Evolutionary conservation across 2,113 vertebrate genomes (phyloP).

Genomic region (Protobothrops flavoviridis): DNA sequence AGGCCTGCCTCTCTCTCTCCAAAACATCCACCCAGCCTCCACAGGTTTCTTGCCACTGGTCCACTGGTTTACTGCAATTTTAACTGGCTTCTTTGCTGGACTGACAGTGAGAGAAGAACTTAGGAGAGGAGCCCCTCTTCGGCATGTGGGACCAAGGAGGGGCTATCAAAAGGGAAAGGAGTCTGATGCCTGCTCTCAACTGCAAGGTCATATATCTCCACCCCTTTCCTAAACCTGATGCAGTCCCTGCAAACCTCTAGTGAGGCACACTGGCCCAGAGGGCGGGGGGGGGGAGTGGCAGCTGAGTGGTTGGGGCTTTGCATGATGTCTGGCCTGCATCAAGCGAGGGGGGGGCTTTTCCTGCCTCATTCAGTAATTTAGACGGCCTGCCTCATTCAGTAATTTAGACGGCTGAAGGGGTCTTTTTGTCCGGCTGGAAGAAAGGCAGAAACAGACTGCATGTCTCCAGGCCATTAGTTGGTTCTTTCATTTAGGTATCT

Average conservation of each 20-base stretch:
- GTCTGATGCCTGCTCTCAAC: background rate
- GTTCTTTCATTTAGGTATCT: background rate
- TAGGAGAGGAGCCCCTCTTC: background rate
- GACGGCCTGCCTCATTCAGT: background rate
- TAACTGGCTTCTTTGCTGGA: background rate
- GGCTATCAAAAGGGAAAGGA: background rate
- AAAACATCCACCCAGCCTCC: background rate
- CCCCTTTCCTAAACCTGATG: background rate
- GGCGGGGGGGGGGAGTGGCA: background rate
- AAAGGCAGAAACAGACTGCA: background rate
- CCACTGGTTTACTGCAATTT: background rate
- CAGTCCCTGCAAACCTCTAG: no score
- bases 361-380: background rate
- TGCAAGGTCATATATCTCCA: background rate
- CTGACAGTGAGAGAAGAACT: background rate
- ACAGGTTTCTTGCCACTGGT: no score
- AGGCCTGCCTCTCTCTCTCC: background rate
- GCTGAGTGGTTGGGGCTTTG: background rate
- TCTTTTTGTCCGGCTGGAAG: background rate
- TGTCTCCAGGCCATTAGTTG: background rate
- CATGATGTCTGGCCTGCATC: background rate
- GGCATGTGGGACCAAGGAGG: background rate
- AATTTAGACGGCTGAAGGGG: fast-evolving
- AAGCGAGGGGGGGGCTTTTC: background rate
- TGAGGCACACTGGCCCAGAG: background rate